phyloP scores from a whole-genome alignment of 2,113 vertebrate species.

The Grammomys surdaster region DNA sequence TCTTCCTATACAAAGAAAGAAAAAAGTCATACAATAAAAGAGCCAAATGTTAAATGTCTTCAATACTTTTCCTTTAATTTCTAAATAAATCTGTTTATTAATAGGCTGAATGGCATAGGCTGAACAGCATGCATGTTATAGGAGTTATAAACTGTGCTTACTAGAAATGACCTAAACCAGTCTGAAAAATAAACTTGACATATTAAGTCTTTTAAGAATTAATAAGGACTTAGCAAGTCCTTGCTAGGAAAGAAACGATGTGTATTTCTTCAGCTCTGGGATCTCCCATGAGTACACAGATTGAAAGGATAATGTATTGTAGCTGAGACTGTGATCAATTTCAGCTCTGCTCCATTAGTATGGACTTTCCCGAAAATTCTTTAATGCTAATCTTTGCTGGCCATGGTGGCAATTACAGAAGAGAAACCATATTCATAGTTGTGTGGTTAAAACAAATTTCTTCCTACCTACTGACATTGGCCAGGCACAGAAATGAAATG shows the following conservation, averaged over 20 bases:
- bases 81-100: constrained; percentile 8
- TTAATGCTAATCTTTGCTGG: neutral
- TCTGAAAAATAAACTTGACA: constrained; percentile 17
- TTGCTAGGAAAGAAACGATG: neutral
- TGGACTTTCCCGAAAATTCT: neutral
- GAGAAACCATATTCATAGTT: neutral
- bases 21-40: neutral
- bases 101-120: neutral
- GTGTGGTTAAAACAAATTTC: neutral
- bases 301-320: neutral
- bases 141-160: neutral
- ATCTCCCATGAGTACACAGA: neutral
- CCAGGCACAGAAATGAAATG: neutral
- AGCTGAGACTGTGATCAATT: neutral
- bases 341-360: neutral
- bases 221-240: neutral
- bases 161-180: neutral
- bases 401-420: neutral
- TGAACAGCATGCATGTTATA: neutral
- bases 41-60: neutral
- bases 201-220: neutral
- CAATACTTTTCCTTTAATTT: constrained; percentile 47
- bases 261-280: neutral
- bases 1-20: neutral
- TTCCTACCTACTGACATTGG: neutral